phyloP scores from a whole-genome alignment of 1,140 invertebrate species.

The Nephotettix cincticeps region DNA sequence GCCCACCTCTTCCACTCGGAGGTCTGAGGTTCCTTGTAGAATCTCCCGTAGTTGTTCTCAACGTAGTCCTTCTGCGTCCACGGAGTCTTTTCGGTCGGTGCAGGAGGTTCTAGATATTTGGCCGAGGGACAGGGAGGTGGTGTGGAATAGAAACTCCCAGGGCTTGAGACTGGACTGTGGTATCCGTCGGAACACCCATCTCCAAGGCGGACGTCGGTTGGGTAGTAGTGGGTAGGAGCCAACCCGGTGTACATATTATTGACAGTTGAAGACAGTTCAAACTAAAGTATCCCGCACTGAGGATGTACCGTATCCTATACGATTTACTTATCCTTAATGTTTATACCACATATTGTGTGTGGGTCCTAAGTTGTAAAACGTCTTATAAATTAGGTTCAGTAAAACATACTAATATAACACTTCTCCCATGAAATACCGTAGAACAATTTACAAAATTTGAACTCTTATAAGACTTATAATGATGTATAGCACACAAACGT shows the following conservation, averaged over 20 bases:
- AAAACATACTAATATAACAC: neutral
- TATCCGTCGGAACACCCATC: conserved; percentile 33
- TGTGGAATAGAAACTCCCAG: conserved; percentile 32
- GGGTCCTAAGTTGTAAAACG: too few relatives aligned
- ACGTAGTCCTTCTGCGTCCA: neutral
- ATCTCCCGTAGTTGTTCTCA: neutral
- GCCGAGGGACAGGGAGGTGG: neutral
- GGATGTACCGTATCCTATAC: too few relatives aligned
- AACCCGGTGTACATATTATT: neutral
- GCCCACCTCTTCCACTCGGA: neutral
- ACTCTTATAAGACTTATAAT: neutral
- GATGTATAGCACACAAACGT: neutral
- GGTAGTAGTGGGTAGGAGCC: neutral
- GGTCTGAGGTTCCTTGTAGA: neutral
- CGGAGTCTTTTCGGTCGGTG: too few relatives aligned
- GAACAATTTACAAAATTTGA: neutral
- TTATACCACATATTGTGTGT: too few relatives aligned
- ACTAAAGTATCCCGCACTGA: neutral
- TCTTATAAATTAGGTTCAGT: neutral
- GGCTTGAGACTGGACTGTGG: conserved; percentile 36
- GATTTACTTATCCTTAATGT: too few relatives aligned
- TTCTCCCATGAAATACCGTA: neutral
- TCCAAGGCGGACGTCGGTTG: neutral
- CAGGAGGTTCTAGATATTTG: neutral
- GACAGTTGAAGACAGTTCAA: neutral